phyloP scores from a whole-genome alignment of 2,888 invertebrate species.

The Ptilodon capucinus region DNA sequence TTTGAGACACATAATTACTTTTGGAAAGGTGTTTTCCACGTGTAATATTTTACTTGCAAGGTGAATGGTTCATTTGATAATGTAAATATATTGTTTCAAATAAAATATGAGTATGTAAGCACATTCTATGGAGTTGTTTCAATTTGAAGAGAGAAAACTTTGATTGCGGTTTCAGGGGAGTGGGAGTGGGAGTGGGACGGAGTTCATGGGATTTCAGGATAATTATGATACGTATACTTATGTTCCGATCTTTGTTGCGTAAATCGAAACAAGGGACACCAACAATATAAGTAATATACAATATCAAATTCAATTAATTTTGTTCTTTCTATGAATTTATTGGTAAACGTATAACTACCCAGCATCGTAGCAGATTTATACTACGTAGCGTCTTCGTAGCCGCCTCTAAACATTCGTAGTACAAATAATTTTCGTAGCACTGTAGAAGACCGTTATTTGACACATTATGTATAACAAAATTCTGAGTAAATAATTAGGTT shows the following conservation, averaged over 20 bases:
- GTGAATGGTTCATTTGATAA: constrained; percentile 8
- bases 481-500: not conserved
- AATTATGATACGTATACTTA: no score
- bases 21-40: constrained; percentile 6
- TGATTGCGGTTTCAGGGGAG: not conserved
- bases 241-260: not conserved
- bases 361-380: constrained; percentile 24
- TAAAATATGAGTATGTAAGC: not conserved
- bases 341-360: not conserved
- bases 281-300: no score
- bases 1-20: constrained; percentile 25
- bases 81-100: not conserved
- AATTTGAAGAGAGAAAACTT: not conserved
- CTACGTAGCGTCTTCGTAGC: constrained; percentile 21
- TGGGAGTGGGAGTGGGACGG: no score
- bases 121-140: not conserved
- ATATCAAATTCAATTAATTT: no score
- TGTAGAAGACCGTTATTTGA: not conserved
- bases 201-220: no score
- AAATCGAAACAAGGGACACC: not conserved
- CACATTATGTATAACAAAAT: not conserved
- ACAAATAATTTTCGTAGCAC: not conserved
- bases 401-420: constrained; percentile 11
- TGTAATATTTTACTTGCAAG: constrained; percentile 11
- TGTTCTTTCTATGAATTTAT: no score